Evolutionary conservation across 2,113 vertebrate genomes (phyloP).

Genomic region (Erythrocercus mccallii): DNA sequence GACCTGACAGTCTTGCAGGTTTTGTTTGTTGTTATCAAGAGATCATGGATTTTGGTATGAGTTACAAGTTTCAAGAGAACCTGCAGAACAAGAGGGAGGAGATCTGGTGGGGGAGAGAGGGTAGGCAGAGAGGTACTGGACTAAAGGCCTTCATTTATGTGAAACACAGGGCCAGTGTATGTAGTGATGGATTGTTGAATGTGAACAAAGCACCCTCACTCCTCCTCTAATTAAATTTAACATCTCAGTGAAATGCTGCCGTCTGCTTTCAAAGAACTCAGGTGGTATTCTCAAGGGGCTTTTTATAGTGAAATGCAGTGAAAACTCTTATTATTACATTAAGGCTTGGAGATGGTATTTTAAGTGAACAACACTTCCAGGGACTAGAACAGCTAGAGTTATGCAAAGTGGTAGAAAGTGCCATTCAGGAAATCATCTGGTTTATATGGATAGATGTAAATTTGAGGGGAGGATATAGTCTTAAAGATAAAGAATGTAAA

Average conservation of each 20-base stretch:
- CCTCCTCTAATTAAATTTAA: background rate
- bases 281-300: background rate
- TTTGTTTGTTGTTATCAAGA: background rate
- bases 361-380: background rate
- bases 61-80: background rate
- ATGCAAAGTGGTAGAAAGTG: background rate
- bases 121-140: background rate
- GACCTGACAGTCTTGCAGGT: background rate
- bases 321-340: background rate
- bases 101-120: background rate
- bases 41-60: background rate
- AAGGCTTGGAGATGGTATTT: background rate
- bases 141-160: background rate
- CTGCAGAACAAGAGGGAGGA: slow-evolving; percentile 1
- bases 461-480: background rate
- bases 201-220: background rate
- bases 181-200: background rate
- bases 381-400: background rate
- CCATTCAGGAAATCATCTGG: background rate
- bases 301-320: background rate
- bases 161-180: background rate
- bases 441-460: background rate
- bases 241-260: background rate
- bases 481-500: background rate
- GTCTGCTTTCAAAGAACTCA: background rate